A percentile compares a stretch with the other conserved stretches of the same genome.
These are phyloP conservation scores for Thunnus maccoyii DNA, from an alignment of 2,113 vertebrate species.

Conservation along the genomic window DNA sequence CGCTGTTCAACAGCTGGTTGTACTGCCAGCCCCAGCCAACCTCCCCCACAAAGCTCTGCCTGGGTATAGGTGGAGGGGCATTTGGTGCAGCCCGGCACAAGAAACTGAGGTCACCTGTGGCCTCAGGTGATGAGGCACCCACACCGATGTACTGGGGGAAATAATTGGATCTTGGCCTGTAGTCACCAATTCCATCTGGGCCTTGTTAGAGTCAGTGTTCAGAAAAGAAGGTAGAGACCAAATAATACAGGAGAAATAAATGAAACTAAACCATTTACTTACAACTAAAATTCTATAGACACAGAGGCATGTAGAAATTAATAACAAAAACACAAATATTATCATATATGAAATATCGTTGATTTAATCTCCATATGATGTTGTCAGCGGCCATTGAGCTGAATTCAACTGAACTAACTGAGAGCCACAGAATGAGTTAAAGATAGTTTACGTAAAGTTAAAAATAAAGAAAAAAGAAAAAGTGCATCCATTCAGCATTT, in stretches of 20 bases:
- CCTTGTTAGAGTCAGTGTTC: conserved; percentile 70
- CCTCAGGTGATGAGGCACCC: conserved; percentile 61
- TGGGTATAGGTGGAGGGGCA: conserved; percentile 43
- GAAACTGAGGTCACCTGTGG: conserved; percentile 80
- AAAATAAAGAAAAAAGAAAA: too few species aligned
- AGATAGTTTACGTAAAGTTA: too few species aligned
- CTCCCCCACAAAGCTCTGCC: conserved; percentile 70
- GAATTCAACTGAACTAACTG: neutral
- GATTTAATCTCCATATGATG: too few species aligned
- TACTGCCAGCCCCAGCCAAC: conserved; percentile 84
- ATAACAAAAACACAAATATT: neutral
- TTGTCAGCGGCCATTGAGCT: neutral
- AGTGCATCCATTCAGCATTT: too few species aligned
- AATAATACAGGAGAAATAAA: neutral
- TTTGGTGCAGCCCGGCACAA: conserved; percentile 72
- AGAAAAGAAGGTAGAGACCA: conserved; percentile 1
- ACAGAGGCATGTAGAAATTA: neutral
- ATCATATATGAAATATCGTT: too few species aligned
- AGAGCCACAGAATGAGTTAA: too few species aligned
- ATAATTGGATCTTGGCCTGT: conserved; percentile 78
- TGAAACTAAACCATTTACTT: neutral
- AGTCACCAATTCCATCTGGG: conserved; percentile 83
- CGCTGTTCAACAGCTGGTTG: conserved; percentile 75
- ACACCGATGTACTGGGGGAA: conserved; percentile 72
- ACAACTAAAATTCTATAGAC: neutral